Conservation (phyloP, 1,140 invertebrate species). For the Sinonovacula constricta region DNA sequence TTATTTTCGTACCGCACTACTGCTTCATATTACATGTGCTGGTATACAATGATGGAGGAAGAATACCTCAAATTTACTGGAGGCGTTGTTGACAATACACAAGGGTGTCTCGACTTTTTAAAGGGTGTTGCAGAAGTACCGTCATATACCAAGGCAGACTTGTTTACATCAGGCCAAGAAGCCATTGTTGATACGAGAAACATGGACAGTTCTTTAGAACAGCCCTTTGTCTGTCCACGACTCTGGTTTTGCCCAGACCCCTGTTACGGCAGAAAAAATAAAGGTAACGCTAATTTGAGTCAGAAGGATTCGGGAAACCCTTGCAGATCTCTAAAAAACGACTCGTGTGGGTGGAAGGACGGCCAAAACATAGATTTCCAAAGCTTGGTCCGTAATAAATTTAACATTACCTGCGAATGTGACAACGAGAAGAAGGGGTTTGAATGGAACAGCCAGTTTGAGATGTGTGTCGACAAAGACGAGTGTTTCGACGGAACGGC, state of each 20-base stretch:
- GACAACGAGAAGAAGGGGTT: constrained; percentile 52
- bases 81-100: not conserved
- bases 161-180: not conserved
- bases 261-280: constrained; percentile 48
- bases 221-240: constrained; percentile 21
- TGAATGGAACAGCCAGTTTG: constrained; percentile 58
- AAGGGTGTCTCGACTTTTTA: constrained; percentile 18
- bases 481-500: constrained; percentile 24
- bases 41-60: constrained; percentile 18
- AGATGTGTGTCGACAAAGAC: constrained; percentile 58
- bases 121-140: constrained; percentile 28
- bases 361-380: constrained; percentile 55
- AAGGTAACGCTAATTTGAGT: constrained; percentile 21
- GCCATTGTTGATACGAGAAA: constrained; percentile 16
- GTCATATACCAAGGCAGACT: not conserved
- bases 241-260: constrained; percentile 55
- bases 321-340: constrained; percentile 49
- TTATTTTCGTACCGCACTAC: constrained; percentile 32
- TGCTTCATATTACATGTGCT: constrained; percentile 46
- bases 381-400: constrained; percentile 56
- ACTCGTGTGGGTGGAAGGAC: constrained; percentile 42
- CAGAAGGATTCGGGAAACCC: constrained; percentile 55
- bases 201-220: not conserved
- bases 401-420: constrained; percentile 63
- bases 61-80: not conserved